Base-by-base conservation (phyloP, 2,113 vertebrate genomes). In the Bufo gargarizans region DNA sequence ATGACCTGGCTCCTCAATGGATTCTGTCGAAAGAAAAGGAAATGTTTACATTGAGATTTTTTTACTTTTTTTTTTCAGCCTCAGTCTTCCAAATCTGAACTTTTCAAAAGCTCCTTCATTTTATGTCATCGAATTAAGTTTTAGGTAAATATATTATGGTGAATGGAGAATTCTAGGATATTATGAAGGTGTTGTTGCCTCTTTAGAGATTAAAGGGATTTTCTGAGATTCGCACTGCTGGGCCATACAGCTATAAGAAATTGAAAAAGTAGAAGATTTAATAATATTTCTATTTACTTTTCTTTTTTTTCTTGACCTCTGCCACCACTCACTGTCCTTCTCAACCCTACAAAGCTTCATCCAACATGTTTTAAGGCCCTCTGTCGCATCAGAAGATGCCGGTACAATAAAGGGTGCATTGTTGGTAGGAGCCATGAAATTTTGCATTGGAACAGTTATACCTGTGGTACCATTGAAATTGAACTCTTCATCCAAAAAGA, bases 11-110 rank as follows among this genome's bases (percentile, higher is more conserved):
- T n/a, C 49, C 47, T 17, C 10, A 0, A 55, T 2, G 49, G 65
- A 55, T 49, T 67, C 61, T 63, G 56, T 47, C 79, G 33, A 8
- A 14, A 47, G 59, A 13, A 13, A 49, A 4, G 55, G 47, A 49
- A 84, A 55, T 71, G 22, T 55, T 84, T 69, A 84, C 20, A 17
- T 71, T 84, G n/a, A 83, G 49, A n/a, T 84, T 69, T 50, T 20
- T 67, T 12, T 13, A 14, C 20, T 22, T 11, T 61, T 61, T 67
- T 49, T 58, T 17, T 80, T 80, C 4, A 10, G 2, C 16, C 4
- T 81, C 14, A 59, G 13, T 43, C 49, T 84, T n/a, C n/a, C 4
- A 63, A 49, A 61, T 58, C 10, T 16, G 16, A 43, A 45, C 53
- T 20, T n/a, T 22, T 65, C 19, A 67, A 22, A 67, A 12, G 3